Conservation (phyloP, 2,113 vertebrate species). For the Tursiops truncatus region DNA sequence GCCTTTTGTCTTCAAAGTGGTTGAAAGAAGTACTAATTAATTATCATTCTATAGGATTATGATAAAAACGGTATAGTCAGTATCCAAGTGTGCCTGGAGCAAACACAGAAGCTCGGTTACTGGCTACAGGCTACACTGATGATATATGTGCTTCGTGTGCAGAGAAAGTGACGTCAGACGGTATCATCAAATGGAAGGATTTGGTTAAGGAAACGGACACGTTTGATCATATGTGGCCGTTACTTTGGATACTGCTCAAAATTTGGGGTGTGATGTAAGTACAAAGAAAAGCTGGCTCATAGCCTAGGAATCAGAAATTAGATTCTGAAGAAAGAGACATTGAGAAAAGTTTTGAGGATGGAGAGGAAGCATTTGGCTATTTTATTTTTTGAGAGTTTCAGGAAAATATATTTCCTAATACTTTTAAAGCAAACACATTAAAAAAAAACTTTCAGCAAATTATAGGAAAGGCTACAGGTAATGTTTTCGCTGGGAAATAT, state of each 20-base stretch:
- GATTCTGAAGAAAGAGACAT: neutral
- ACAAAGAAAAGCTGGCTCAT: neutral
- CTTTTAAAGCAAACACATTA: neutral
- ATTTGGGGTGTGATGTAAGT: neutral
- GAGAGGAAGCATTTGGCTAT: neutral
- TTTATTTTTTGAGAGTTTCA: neutral
- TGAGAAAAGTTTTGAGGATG: neutral
- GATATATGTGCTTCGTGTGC: neutral
- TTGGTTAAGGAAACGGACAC: neutral
- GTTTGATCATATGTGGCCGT: neutral
- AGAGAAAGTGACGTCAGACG: neutral
- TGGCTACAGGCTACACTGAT: neutral
- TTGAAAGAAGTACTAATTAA: constrained; percentile 54
- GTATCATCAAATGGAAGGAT: neutral
- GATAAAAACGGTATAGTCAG: constrained; percentile 11
- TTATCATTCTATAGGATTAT: constrained; percentile 28
- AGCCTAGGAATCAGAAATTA: neutral
- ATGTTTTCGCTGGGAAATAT: neutral
- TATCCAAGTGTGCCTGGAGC: neutral
- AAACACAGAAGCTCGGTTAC: neutral
- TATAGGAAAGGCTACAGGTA: neutral
- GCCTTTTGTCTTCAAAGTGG: constrained; percentile 45
- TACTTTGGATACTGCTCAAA: neutral
- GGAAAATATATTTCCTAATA: neutral
- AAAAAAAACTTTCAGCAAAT: neutral